A percentile compares a stretch with the other conserved stretches of the same genome.
phyloP scores from a whole-genome alignment of 2,113 vertebrate genomes.

The Gallinago paraguaiae region DNA sequence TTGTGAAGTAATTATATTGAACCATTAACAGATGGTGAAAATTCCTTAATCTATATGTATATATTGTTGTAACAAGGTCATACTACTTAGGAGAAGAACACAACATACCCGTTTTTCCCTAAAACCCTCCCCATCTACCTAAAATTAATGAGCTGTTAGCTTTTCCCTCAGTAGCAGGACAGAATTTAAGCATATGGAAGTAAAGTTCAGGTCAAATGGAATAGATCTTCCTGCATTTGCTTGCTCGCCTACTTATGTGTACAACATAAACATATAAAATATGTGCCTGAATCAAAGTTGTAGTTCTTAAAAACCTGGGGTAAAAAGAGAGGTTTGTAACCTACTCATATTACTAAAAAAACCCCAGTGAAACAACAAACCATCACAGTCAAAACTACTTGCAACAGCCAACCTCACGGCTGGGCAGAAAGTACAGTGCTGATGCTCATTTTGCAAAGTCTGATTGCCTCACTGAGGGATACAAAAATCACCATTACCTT shows the following conservation, averaged over 20 bases:
- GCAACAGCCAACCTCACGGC: background rate
- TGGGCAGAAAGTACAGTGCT: background rate
- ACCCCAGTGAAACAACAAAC: background rate
- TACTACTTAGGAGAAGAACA: background rate
- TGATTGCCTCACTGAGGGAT: background rate
- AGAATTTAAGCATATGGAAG: background rate
- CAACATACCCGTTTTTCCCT: background rate
- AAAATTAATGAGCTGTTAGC: background rate
- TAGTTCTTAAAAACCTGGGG: background rate
- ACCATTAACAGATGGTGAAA: background rate
- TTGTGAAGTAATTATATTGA: background rate
- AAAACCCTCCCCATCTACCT: background rate
- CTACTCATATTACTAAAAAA: background rate
- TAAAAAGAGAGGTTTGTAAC: background rate
- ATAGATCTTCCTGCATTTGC: background rate
- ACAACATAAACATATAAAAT: background rate
- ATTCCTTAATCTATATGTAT: background rate
- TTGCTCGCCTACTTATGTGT: background rate
- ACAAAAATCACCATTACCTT: background rate
- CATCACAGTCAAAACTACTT: background rate
- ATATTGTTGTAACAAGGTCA: background rate
- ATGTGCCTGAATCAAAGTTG: background rate
- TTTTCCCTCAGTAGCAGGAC: background rate
- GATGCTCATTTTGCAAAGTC: background rate
- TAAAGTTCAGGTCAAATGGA: background rate